Base-by-base conservation (phyloP, 2,113 vertebrate species). In the Phyllostomus discolor region DNA sequence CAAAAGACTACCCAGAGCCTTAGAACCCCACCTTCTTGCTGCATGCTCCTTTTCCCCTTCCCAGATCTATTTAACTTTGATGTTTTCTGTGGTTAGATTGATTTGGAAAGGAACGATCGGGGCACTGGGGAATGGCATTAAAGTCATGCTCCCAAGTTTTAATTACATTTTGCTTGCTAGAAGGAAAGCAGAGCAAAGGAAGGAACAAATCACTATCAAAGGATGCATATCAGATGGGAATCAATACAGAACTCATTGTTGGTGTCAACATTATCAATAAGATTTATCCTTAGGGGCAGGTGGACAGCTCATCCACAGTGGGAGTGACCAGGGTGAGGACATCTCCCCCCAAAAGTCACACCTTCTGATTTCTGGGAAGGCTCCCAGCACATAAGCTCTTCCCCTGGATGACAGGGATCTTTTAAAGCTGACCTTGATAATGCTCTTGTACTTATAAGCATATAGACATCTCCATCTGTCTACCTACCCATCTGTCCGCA, bases 101-200 rank as follows among this genome's bases (percentile, higher is more conserved):
- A 95, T 93, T 79, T 78, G n/a, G 43, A 91, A 81, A 72, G 91
- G 48, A 88, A 93, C 96, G 72, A 89, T 85, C 66, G n/a, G 35
- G 35, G 11, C 88, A 90, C 43, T 82, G 24, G 52, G 88, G 19
- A 97, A 48, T 75, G 24, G 50, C 89, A 89, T 59, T 94, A 22
- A 91, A 96, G 62, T 41, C 70, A 38, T 82, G 85, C 66, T 31
- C 88, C 83, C 88, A 94, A 91, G 76, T 96, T 96, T 92, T 96
- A 95, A 90, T 95, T 96, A 81, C 24, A 76, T 76, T 92, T 94
- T 88, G 38, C 52, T 93, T 94, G 72, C 75, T 93, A 66, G 89
- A 88, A 88, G 41, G 67, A 94, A 92, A 92, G 41, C 38, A 92
- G 14, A 90, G 10, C 75, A 88, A 94, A 70, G 48, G 84, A 94